Base-by-base conservation (phyloP, 1,140 invertebrate genomes). In the Drosophila setifemur region DNA sequence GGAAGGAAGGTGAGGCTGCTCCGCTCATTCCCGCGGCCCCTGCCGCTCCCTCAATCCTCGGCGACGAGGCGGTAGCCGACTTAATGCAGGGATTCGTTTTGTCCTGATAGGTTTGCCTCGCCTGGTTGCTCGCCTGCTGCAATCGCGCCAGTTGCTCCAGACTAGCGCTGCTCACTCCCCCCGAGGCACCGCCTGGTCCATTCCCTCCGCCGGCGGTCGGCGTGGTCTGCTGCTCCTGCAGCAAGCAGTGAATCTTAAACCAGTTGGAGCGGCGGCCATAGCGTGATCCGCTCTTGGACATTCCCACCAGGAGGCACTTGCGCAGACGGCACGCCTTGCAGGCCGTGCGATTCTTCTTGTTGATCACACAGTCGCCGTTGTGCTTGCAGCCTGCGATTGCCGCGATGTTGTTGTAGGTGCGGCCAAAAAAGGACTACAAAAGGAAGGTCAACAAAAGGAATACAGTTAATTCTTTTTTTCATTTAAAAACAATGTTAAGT, bases 221-320 rank as follows among this genome's bases (percentile, higher is more conserved):
- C 11, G 58, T 64, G 61, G 55, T 43, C 72, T 94, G 93, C 50
- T 95, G 95, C 64, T 96, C 95, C 77, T 95, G 95, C 0, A 97
- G 93, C 0, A 97, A 92, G 78, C 96, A 97, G 89, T 97, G 96
- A 58, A 97, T 97, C 91, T 98, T 98, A 92, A 97, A 97, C 96
- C 96, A 97, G 88, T 98, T 98, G n/a, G 96, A 97, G 14, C 96
- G 92, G 0, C 97, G 93, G 0, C 96, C 97, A 89, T 97, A 98
- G 2, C 96, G 92, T 0, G 96, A 98, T 4, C 96, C 96, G 29
- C 96, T 97, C 89, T 98, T 98, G n/a, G 96, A 98, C 98, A 99
- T 99, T 23, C 98, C 98, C 18, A 98, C 97, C 88, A 95, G 90
- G 0, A 98, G 92, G 89, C 98, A 99, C 91, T 99, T 98, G 29